Conservation (phyloP, 2,797 vertebrate species). For the Mionectes olivaceus region DNA sequence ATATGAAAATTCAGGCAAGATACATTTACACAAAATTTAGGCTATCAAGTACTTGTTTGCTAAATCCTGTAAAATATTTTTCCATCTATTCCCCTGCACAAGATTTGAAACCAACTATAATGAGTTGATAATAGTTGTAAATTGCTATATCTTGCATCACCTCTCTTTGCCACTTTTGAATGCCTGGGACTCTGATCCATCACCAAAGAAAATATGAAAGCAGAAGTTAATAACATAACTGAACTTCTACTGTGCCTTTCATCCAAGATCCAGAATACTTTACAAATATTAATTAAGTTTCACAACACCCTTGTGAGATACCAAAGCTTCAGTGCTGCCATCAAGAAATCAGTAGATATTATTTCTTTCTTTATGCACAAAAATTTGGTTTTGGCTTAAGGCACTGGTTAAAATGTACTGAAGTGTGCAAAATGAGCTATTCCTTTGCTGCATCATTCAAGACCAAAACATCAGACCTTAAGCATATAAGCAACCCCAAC, state of each 20-base stretch:
- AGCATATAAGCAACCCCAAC: background rate
- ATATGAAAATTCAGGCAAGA: background rate
- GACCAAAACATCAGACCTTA: background rate
- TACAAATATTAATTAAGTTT: constrained; percentile 48
- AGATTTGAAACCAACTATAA: constrained; percentile 12
- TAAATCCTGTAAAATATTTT: background rate
- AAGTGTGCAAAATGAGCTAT: background rate
- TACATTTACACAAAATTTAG: background rate
- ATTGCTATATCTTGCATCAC: background rate
- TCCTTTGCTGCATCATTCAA: background rate
- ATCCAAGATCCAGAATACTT: constrained; percentile 28
- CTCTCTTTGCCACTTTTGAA: background rate
- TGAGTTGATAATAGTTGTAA: constrained; percentile 1
- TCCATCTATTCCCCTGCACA: background rate
- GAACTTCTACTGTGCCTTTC: constrained; percentile 24
- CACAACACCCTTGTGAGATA: constrained; percentile 33
- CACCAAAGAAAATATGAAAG: constrained; percentile 35
- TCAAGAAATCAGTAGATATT: constrained; percentile 1
- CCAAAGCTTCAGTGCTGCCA: background rate
- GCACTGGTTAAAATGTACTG: background rate
- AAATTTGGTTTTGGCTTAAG: background rate
- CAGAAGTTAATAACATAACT: constrained; percentile 5
- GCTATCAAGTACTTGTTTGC: background rate
- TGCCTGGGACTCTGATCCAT: background rate
- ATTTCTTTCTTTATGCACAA: background rate